Evolutionary conservation across 2,113 vertebrate species (phyloP).

Genomic region (Fregata magnificens): DNA sequence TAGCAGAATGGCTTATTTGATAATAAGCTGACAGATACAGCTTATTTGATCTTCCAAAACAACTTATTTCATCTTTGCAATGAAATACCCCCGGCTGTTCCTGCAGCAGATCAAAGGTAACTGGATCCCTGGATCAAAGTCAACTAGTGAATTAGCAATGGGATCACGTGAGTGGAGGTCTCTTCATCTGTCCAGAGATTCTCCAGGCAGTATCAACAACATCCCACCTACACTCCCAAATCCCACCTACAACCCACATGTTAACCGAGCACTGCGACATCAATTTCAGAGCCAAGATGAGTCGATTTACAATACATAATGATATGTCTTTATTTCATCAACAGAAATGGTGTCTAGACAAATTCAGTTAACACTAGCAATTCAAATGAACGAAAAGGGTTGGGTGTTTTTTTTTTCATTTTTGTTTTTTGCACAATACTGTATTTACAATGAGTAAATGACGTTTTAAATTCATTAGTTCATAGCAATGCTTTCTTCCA

Average conservation of each 20-base stretch:
- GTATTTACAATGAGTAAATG: slow-evolving; percentile 98
- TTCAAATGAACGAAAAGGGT: slow-evolving; percentile 95
- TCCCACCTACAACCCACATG: rapidly evolving
- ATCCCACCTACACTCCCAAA: background rate
- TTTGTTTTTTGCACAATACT: slow-evolving; percentile 91
- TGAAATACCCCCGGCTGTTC: background rate
- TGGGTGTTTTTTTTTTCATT: slow-evolving; percentile 48
- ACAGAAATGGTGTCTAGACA: slow-evolving; percentile 99
- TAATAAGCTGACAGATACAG: background rate
- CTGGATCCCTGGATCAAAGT: slow-evolving; percentile 9
- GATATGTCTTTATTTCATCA: slow-evolving; percentile 99
- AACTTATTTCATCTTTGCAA: background rate
- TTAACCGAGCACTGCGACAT: background rate
- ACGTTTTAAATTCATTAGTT: slow-evolving; percentile 94
- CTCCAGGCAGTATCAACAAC: background rate
- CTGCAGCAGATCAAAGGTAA: slow-evolving; percentile 15
- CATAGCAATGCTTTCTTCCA: slow-evolving; percentile 85
- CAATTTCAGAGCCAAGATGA: slow-evolving; percentile 8
- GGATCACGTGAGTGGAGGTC: background rate
- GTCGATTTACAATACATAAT: slow-evolving; percentile 82
- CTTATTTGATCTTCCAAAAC: slow-evolving; percentile 12
- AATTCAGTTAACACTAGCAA: slow-evolving; percentile 98
- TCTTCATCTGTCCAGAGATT: background rate
- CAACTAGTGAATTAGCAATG: background rate
- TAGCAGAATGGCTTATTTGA: background rate